phyloP scores from a whole-genome alignment of 1,140 invertebrate genomes.

The Drosophila kepulauana region DNA sequence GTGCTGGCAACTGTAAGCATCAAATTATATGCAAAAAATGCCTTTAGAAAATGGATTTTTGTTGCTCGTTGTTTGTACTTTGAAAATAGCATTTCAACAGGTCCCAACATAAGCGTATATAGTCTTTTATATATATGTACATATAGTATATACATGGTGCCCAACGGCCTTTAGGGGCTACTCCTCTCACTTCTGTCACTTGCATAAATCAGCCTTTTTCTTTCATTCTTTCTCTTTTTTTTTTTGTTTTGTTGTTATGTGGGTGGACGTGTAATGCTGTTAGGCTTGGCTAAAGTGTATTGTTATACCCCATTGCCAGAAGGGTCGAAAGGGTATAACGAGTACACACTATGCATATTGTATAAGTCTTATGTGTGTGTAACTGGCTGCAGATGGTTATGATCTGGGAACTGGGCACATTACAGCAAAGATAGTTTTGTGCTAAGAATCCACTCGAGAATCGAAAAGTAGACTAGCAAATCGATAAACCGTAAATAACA shows the following conservation, averaged over 20 bases:
- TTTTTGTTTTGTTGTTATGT: too few species aligned
- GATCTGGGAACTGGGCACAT: not conserved
- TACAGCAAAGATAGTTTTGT: slow-evolving; percentile 2
- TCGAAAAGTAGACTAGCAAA: not conserved
- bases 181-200: slow-evolving; percentile 30
- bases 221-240: too few species aligned
- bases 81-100: slow-evolving; percentile 58
- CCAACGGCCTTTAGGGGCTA: slow-evolving; percentile 45
- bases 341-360: slow-evolving; percentile 22
- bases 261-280: slow-evolving; percentile 37
- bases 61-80: not conserved
- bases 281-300: slow-evolving; percentile 56
- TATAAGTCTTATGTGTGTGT: slow-evolving; percentile 8
- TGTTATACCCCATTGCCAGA: slow-evolving; percentile 29
- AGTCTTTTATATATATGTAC: slow-evolving; percentile 25
- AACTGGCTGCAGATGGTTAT: slow-evolving; percentile 11
- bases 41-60: slow-evolving; percentile 31
- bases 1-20: slow-evolving; percentile 87
- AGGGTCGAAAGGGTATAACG: slow-evolving; percentile 30
- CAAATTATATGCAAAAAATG: slow-evolving; percentile 40
- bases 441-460: not conserved
- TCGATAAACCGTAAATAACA: not conserved
- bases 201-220: slow-evolving; percentile 45
- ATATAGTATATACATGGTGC: slow-evolving; percentile 17
- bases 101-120: slow-evolving; percentile 45